These are phyloP conservation scores for Ethmia dodecea DNA, from an alignment of 2,888 invertebrate genomes.

Conservation along the genomic window DNA sequence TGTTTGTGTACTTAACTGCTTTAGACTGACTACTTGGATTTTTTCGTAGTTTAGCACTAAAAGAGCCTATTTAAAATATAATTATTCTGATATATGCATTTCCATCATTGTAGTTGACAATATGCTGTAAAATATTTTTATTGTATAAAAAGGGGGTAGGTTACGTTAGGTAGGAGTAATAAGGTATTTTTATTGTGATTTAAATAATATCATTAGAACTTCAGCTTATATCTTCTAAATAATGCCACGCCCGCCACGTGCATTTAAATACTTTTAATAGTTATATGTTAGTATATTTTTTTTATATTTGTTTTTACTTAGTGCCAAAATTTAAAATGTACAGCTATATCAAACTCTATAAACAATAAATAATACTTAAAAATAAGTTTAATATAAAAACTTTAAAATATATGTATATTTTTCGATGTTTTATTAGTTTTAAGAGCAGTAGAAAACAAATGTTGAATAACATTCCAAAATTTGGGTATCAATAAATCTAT, in stretches of 20 bases:
- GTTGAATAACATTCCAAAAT: slow-evolving; percentile 27
- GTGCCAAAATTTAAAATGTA: slow-evolving; percentile 35
- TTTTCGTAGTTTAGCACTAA: too few relatives aligned
- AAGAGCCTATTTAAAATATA: too few relatives aligned
- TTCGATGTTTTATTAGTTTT: slow-evolving; percentile 24
- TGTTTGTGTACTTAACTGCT: too few relatives aligned
- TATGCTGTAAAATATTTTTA: slow-evolving; percentile 18
- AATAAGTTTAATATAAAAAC: slow-evolving; percentile 1
- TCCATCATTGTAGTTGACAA: slow-evolving; percentile 16
- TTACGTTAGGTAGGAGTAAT: slow-evolving; percentile 26
- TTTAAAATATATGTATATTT: slow-evolving; percentile 21
- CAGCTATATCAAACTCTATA: background rate
- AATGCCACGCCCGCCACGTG: slow-evolving; percentile 23
- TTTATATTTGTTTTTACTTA: slow-evolving; percentile 12
- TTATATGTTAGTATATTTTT: slow-evolving; percentile 16
- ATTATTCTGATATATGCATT: too few relatives aligned
- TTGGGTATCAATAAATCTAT: slow-evolving; percentile 9
- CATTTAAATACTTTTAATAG: slow-evolving; percentile 24
- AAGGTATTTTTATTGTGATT: slow-evolving; percentile 15
- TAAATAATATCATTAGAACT: background rate
- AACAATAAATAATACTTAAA: background rate
- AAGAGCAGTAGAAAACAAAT: slow-evolving; percentile 17
- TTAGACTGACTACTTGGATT: too few relatives aligned
- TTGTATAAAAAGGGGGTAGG: slow-evolving; percentile 33
- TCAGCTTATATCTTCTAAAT: background rate